Evolutionary conservation across 2,888 invertebrate species (phyloP).

Genomic region (Agrotis exclamationis): DNA sequence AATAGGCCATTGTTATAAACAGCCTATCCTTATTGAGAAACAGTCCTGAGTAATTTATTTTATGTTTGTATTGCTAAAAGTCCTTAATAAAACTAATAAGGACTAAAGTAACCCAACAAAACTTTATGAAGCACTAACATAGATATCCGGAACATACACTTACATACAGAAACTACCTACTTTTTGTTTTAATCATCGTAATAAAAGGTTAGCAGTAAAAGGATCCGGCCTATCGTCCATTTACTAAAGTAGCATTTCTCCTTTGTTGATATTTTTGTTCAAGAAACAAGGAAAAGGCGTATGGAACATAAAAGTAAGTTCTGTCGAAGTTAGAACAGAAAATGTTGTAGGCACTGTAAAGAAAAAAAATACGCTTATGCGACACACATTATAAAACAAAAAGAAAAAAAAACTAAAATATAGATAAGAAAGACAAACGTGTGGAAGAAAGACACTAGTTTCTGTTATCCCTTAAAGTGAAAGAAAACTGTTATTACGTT

Average conservation of each 20-base stretch:
- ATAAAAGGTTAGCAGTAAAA: slow-evolving; percentile 63
- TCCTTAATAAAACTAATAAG: background rate
- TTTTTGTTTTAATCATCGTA: slow-evolving; percentile 64
- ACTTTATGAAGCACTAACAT: slow-evolving; percentile 18
- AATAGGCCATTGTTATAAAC: too few species aligned
- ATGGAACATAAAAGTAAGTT: slow-evolving; percentile 53
- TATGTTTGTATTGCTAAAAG: background rate
- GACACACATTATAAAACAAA: too few species aligned
- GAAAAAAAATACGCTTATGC: too few species aligned
- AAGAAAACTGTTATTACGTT: background rate
- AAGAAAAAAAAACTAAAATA: too few species aligned
- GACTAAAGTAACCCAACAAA: slow-evolving; percentile 5
- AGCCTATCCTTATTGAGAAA: too few species aligned
- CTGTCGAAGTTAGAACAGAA: slow-evolving; percentile 36
- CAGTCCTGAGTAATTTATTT: too few species aligned
- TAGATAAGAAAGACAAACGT: too few species aligned
- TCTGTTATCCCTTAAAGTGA: background rate
- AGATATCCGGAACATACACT: slow-evolving; percentile 28
- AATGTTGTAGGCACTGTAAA: background rate
- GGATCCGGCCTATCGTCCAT: slow-evolving; percentile 61
- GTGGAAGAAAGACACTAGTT: too few species aligned
- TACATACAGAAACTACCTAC: slow-evolving; percentile 48
- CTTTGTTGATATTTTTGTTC: slow-evolving; percentile 61
- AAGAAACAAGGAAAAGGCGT: slow-evolving; percentile 47
- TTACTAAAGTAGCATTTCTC: slow-evolving; percentile 50